Evolutionary conservation across 2,888 invertebrate genomes (phyloP), one percentile per base, ranked within the genome.

Genomic region (Periphyllus acericola): DNA sequence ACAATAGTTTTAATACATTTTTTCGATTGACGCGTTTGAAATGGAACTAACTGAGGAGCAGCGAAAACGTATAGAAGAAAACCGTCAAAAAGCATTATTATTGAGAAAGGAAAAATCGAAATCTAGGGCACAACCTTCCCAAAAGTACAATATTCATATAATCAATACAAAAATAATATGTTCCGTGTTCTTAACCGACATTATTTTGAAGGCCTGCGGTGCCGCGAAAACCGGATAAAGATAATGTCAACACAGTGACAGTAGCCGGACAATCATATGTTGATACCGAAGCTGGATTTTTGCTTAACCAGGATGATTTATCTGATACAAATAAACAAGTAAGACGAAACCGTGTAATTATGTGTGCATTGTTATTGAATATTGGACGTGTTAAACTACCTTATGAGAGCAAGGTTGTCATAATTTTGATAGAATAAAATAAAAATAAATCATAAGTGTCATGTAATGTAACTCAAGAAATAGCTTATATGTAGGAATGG

Each of bases 281-380:
- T 88, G 96, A 96, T 91, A 95, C 95, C 52, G 96, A 96, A 89
- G 97, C 96, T 90, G 97, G 97, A 11, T 97, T 97, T 92, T 92
- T 97, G 78, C 92, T 96, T 83, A 96, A 96, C 91, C 94, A 95
- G 90, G 92, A 93, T 89, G 92, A 93, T 60, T 79, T 84, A 14
- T 21, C 36, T 11, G 79, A 82, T 55, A 80, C 74, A 34, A 88
- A 71, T 36, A 89, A 87, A 32, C 71, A 55, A 55, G 71, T 85
- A 76, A 25, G 14, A 25, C 17, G 1, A 25, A 29, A 83, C 52
- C 0, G 14, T 46, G 14, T 14, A 46, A 46, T 14, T 46, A 14
- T 46, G 14, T 46, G 46, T 46, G 0, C 14, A 46, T 46, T 46
- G 0, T 46, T 46, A 14, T 11, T 14, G 46, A 46, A 14, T 14